Evolutionary conservation across 2,888 invertebrate genomes (phyloP), one percentile per base, ranked within the genome.

Genomic region (Branchipolynoe longqiensis): DNA sequence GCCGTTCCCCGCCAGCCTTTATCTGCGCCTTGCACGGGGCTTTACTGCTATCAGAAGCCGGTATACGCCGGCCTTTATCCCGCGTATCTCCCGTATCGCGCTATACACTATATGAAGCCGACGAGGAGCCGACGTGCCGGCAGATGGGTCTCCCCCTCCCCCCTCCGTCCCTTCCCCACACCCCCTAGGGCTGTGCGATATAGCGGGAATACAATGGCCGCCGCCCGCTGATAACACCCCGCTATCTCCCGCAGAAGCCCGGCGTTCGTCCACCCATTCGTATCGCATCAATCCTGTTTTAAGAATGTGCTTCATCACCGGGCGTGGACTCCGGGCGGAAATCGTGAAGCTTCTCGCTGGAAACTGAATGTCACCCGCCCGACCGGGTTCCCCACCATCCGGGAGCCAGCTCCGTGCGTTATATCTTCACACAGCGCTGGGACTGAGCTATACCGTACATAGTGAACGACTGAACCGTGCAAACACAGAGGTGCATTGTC

Each of bases 231-330:
- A 14, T 62, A 12, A 8, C 6, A 25, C 14, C n/a, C 62, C n/a
- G 6, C 62, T 8, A 28, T 36, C 2, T n/a, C 4, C 73, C 38
- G 28, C 38, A 38, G 6, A n/a, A 12, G n/a, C 36, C 28, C 38
- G 28, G 41, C 73, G 22, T 25, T 33, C 28, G 38, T 73, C 41
- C 54, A 14, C 54, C 54, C 28, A 31, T 78, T 78, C 48, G 8
- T 78, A 78, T 78, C 78, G 54, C 78, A 78, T 78, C 31, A 28
- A 78, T 78, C 78, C 48, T 78, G 78, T 41, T 78, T 78, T 78
- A 78, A 78, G 78, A 28, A 78, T 25, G n/a, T 41, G 78, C 41
- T 41, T 78, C 48, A 48, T 14, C 48, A 48, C n/a, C n/a, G 25
- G 22, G 48, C 41, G 48, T 48, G 14, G 41, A 78, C 48, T 25